These are phyloP conservation scores for Phaethon lepturus DNA, from an alignment of 2,113 vertebrate species.

Conservation along the genomic window DNA sequence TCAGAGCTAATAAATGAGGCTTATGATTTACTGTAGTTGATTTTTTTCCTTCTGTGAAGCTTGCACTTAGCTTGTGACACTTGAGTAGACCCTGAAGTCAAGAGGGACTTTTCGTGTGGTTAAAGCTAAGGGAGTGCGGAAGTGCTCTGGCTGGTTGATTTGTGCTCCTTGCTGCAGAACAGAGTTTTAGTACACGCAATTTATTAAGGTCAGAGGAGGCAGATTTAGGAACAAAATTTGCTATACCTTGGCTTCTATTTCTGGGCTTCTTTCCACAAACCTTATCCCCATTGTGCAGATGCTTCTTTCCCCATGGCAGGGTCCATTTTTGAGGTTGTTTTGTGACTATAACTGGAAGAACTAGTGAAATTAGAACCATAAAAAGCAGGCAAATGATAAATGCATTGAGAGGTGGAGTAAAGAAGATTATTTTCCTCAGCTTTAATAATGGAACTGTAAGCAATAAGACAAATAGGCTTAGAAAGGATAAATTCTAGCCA, in stretches of 20 bases:
- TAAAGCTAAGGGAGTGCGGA: conserved; percentile 1
- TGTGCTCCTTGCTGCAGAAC: conserved; percentile 3
- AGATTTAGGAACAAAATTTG: conserved; percentile 25
- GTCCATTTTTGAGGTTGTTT: background rate
- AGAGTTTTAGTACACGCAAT: background rate
- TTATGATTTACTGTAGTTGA: background rate
- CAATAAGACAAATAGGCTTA: conserved; percentile 62
- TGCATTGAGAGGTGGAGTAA: background rate
- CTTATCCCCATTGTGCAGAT: background rate
- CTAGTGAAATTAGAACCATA: background rate
- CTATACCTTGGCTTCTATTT: background rate
- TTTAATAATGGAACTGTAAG: conserved; percentile 58
- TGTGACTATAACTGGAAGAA: background rate
- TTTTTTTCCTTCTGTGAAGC: conserved; percentile 1
- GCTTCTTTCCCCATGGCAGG: background rate
- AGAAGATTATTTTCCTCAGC: conserved; percentile 52
- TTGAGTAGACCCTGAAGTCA: background rate
- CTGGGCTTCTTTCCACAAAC: background rate
- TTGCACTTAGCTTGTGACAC: conserved; percentile 3
- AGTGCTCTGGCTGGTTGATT: conserved; percentile 6
- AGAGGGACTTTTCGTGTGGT: background rate
- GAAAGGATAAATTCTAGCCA: conserved; percentile 25
- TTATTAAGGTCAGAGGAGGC: background rate
- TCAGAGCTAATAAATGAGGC: background rate
- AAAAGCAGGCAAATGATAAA: conserved; percentile 13